Conservation (phyloP, 2,888 invertebrate species). For the Leistus spinibarbis region DNA sequence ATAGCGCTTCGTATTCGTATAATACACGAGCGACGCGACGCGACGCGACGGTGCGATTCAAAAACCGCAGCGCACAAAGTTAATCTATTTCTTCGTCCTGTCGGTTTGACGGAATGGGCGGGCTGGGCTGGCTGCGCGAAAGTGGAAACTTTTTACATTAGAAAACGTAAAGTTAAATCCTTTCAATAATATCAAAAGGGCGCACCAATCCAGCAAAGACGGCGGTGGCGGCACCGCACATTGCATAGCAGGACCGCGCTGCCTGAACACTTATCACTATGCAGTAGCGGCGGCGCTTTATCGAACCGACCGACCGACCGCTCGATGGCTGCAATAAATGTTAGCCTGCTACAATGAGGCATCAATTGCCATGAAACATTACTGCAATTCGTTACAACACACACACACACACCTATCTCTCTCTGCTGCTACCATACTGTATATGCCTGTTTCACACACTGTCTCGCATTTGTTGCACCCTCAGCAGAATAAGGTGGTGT, state of each 20-base stretch:
- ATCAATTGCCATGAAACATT: constrained; percentile 53
- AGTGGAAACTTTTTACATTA: constrained; percentile 43
- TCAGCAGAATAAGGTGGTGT: neutral
- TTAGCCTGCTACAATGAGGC: constrained; percentile 48
- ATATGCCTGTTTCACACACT: neutral
- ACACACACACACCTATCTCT: too few relatives aligned
- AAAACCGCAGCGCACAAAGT: constrained; percentile 39
- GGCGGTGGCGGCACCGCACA: neutral
- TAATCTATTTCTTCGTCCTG: constrained; percentile 41
- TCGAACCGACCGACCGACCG: constrained; percentile 46
- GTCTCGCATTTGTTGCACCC: neutral
- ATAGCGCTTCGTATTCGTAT: constrained; percentile 9
- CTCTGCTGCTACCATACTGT: neutral
- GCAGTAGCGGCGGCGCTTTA: constrained; percentile 47
- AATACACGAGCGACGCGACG: neutral
- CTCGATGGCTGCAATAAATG: constrained; percentile 47
- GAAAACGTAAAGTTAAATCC: constrained; percentile 45
- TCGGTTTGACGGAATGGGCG: constrained; percentile 1
- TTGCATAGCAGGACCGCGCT: constrained; percentile 25
- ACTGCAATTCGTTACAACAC: constrained; percentile 47
- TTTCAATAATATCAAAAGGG: constrained; percentile 43
- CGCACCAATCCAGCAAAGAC: neutral
- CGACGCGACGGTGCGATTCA: constrained; percentile 29
- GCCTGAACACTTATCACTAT: constrained; percentile 51
- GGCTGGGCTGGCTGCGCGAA: neutral